phyloP scores from a whole-genome alignment of 2,797 vertebrate genomes.

The Potorous gilbertii region DNA sequence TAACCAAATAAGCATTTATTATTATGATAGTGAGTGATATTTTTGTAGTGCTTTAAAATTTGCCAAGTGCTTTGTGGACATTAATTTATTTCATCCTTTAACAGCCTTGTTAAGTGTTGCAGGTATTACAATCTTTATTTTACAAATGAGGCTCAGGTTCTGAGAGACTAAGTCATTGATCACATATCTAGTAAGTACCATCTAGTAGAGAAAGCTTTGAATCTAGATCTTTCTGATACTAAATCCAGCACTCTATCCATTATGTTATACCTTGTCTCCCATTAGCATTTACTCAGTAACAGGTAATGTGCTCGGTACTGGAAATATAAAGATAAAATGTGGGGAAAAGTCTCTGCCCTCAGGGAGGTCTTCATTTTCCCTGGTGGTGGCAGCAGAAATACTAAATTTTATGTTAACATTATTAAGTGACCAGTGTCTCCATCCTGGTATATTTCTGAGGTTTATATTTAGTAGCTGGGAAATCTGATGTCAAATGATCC shows the following conservation, averaged over 20 bases:
- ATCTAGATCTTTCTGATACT: neutral
- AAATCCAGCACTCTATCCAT: neutral
- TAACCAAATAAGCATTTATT: neutral
- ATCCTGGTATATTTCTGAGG: conserved; percentile 76
- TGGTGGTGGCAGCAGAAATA: neutral
- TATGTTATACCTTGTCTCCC: neutral
- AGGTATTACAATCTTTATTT: neutral
- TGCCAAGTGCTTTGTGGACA: neutral
- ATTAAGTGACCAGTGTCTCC: conserved; percentile 72
- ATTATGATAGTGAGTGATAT: neutral
- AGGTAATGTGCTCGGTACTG: neutral
- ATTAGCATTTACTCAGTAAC: neutral
- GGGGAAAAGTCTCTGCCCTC: neutral
- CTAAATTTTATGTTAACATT: conserved; percentile 62
- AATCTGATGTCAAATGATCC: conserved; percentile 79
- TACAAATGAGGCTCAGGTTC: neutral
- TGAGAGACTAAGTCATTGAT: neutral
- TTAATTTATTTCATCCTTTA: neutral
- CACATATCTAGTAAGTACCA: neutral
- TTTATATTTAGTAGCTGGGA: conserved; percentile 81
- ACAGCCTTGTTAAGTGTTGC: neutral
- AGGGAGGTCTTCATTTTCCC: neutral
- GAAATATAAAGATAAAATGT: neutral
- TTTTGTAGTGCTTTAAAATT: neutral
- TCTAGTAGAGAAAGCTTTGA: neutral